Base-by-base conservation (phyloP, 1,140 invertebrate genomes). In the Lordiphosa stackelbergi region DNA sequence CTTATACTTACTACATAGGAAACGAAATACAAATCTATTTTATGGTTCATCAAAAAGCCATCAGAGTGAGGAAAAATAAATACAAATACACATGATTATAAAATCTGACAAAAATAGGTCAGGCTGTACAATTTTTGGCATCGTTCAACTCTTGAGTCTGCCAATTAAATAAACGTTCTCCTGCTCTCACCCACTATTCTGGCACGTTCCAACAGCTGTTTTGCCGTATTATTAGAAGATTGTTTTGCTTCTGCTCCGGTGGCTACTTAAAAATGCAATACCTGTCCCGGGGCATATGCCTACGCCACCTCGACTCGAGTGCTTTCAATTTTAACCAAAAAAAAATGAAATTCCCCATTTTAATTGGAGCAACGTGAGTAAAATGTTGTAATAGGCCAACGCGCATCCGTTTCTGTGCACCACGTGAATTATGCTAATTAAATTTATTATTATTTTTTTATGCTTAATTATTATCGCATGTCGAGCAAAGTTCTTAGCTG, bases 341-440 rank as follows among this genome's bases (percentile, higher is more conserved):
- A 34, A 42, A 54, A 19, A 19, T 4, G 3, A 19, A 31, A 53
- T 31, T 45, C 16, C 42, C 28, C 52, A 45, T 69, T 69, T 69
- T 69, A 69, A 69, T 69, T 69, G 57, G 57, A 7, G 7, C 36
- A 62, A 69, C 66, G 66, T 69, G 66, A 69, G 57, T 51, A 47
- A 62, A 69, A 69, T 69, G 55, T 43, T 40, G 38, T 61, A 61
- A 37, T 37, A 11, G 48, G 49, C 47, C 53, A 53, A 54, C 53
- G 66, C 61, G 69, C 66, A 69, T 69, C 66, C 66, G 66, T 45
- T 53, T 19, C 45, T 19, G 56, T 62, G 57, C 59, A 47, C 22
- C 22, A 24, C 22, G 22, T 31, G 28, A 69, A 69, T 69, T 69
- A 69, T 69, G 66, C 36, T 69, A 61, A 69, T 69, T 69, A 69